Conservation (phyloP, 2,888 invertebrate species). For the Asteroscopus sphinx region DNA sequence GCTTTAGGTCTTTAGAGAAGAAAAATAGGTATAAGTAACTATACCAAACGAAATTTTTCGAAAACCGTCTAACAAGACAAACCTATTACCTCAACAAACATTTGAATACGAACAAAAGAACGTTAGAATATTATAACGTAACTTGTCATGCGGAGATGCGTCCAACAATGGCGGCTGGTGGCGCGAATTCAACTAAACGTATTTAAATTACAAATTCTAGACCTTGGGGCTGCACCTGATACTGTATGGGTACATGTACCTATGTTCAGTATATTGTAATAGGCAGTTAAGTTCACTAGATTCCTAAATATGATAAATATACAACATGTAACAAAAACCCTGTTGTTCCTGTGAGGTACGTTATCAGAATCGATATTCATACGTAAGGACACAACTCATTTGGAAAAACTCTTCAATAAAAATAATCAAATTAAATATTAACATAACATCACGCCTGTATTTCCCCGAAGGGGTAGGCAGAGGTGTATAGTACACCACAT, state of each 20-base stretch:
- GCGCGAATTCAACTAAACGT: constrained; percentile 60
- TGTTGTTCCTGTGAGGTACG: no score
- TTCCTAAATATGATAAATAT: constrained; percentile 7
- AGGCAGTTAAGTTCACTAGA: constrained; percentile 23
- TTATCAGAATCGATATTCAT: no score
- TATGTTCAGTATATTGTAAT: constrained; percentile 25
- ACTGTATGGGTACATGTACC: constrained; percentile 34
- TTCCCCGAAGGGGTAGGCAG: no score
- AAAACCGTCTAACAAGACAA: not conserved
- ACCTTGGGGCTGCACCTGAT: constrained; percentile 68
- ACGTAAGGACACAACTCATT: no score
- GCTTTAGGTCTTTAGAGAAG: no score
- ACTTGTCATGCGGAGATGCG: constrained; percentile 44
- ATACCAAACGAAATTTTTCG: no score
- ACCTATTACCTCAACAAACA: constrained; percentile 52
- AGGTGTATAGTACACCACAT: no score
- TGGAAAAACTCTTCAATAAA: no score
- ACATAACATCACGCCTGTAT: no score
- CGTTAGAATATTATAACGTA: constrained; percentile 40
- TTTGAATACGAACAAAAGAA: constrained; percentile 44
- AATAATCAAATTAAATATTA: no score
- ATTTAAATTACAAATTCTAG: constrained; percentile 77
- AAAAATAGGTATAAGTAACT: no score
- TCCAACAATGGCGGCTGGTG: constrained; percentile 52
- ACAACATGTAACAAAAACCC: no score